Base-by-base conservation (phyloP, 2,888 invertebrate species). In the Tachina lurida region DNA sequence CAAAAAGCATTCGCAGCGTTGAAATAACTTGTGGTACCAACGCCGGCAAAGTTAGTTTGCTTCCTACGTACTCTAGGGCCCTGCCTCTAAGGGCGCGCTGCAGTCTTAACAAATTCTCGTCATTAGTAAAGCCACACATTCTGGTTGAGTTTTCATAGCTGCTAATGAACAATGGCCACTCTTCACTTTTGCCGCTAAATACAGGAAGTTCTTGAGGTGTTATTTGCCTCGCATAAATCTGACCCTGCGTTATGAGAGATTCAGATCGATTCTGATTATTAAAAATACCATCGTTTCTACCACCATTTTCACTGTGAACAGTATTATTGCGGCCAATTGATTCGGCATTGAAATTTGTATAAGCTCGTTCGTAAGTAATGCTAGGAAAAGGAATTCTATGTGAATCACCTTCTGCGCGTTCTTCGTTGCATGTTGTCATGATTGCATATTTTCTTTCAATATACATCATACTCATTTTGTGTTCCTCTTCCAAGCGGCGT, bases 61-160 rank as follows among this genome's bases (percentile, higher is more conserved):
- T 58, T 1, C 58, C 58, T 1, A 58, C 58, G 22, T 58, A 58
- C 10, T 58, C 58, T 19, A 76, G 15, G 9, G 63, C 63, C 13
- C 31, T 75, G 15, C 75, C 75, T 17, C 49, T 62, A 17, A 75
- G 47, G n/a, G 74, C 74, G 10, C 74, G n/a, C 49, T 74, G 74
- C n/a, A 74, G 31, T 39, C 62, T 60, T 10, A 74, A 62, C 31
- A 74, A 45, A 41, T 74, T 74, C 19, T 74, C 62, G n/a, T 74
- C 62, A 45, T 74, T 22, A 62, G 47, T 74, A 49, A 74, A 74
- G 39, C 62, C 62, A 22, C n/a, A n/a, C n/a, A n/a, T n/a, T n/a
- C n/a, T n/a, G n/a, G n/a, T n/a, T n/a, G n/a, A n/a, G n/a, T n/a
- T 58, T 58, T 58, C 58, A 58, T n/a, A 54, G 54, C 54, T 54